Evolutionary conservation across 2,797 vertebrate genomes (phyloP).

Genomic region (Tragopan temminckii): DNA sequence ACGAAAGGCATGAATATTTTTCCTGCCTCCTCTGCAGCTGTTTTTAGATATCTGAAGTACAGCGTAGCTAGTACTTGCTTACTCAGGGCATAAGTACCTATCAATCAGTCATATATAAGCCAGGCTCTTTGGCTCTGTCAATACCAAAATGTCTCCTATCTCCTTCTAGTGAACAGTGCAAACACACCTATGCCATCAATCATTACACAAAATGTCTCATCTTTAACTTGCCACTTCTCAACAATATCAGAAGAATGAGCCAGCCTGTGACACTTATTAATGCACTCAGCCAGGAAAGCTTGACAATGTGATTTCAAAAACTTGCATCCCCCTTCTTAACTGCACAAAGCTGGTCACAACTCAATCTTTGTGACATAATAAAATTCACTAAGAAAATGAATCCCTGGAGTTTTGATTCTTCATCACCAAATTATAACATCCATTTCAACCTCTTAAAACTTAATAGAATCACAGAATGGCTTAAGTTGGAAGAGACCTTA

Average conservation of each 20-base stretch:
- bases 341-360: not conserved
- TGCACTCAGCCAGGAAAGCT: not conserved
- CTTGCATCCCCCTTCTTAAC: not conserved
- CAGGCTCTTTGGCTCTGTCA: not conserved
- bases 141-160: not conserved
- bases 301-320: not conserved
- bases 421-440: not conserved
- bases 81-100: not conserved
- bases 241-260: not conserved
- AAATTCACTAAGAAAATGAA: not conserved
- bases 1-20: not conserved
- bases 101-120: rapidly evolving
- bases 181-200: not conserved
- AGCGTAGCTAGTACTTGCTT: not conserved
- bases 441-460: not conserved
- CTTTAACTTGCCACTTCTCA: not conserved
- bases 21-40: not conserved
- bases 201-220: not conserved
- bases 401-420: not conserved
- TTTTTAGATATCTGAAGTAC: not conserved
- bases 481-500: too few species aligned
- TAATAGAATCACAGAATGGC: too few species aligned
- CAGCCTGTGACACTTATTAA: not conserved
- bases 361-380: not conserved
- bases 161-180: not conserved